Evolutionary conservation across 2,113 vertebrate genomes (phyloP), one percentile per base, ranked within the genome.

Genomic region (Oxygymnocypris stewartii): DNA sequence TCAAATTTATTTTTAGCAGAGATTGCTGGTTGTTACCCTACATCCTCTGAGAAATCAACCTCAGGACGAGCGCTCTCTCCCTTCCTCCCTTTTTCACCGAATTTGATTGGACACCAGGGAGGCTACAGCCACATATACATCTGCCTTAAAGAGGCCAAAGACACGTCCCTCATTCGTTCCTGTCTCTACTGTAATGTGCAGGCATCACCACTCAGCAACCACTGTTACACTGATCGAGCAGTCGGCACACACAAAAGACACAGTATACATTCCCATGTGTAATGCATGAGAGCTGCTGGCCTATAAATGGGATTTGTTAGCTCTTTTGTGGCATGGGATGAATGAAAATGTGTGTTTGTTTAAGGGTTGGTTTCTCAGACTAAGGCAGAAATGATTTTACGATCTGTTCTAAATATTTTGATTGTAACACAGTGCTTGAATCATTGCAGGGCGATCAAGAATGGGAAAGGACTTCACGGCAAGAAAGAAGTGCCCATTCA

Each of bases 401-500:
- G 4, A 14, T 69, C 35, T 37, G 0, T 57, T 51, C 14, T 73
- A 10, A 78, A 82, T 23, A 65, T 35, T 25, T 40, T 8, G 35
- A 69, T 69, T 69, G n/a, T 75, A 79, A 78, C 71, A 75, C 57
- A n/a, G 23, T 40, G 47, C 85, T 86, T 91, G 51, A 86, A 87
- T 88, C 87, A 88, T 89, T 92, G 51, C 90, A 99, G 98, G 93
- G 98, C 98, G 37, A 97, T 98, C 92, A 99, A 99, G 94, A 99
- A 99, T 6, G 97, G 96, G n/a, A 99, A 99, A 91, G 98, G 98
- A 40, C 92, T 98, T 88, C 98, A 99, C 94, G 99, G 98, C 96
- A 99, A 99, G 95, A 99, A 99, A 94, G 98, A 99, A 92, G 96
- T 99, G 84, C 98, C 98, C 0, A 99, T 99, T 88, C 98, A 99